phyloP scores from a whole-genome alignment of 2,888 invertebrate species.

The Venustoraphidia nigricollis region DNA sequence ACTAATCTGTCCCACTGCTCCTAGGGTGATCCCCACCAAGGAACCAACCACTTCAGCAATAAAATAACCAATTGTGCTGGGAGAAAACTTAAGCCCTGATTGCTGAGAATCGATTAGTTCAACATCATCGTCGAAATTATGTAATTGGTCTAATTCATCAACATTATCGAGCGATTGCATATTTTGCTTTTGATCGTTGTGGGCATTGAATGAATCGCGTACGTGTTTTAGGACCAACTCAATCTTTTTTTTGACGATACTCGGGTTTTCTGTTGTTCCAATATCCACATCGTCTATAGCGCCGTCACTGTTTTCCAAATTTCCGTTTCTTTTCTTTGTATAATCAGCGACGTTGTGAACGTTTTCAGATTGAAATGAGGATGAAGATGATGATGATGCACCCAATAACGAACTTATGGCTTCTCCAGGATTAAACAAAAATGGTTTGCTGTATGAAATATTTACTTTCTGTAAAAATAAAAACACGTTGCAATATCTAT shows the following conservation, averaged over 20 bases:
- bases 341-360: too few relatives aligned
- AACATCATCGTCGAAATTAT: background rate
- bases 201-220: too few relatives aligned
- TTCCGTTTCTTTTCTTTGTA: too few relatives aligned
- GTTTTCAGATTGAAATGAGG: too few relatives aligned
- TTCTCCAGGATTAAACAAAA: background rate
- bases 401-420: background rate
- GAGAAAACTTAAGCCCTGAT: background rate
- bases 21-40: conserved; percentile 9
- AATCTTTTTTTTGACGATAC: too few relatives aligned
- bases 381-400: background rate
- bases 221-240: too few relatives aligned
- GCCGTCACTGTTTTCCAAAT: too few relatives aligned
- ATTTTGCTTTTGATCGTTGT: too few relatives aligned
- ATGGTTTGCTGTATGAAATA: background rate
- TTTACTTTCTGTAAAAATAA: background rate
- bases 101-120: background rate
- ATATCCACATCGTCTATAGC: too few relatives aligned
- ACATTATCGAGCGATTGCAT: background rate
- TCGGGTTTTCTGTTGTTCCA: too few relatives aligned
- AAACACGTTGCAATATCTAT: too few relatives aligned
- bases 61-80: conserved; percentile 7
- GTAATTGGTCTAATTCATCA: background rate
- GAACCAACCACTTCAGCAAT: conserved; percentile 10
- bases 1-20: conserved; percentile 8